Percentiles rank a stretch among this genome's conserved stretches.
Evolutionary conservation across 2,797 vertebrate species (phyloP).

Genomic region (Clarias pachynema): DNA sequence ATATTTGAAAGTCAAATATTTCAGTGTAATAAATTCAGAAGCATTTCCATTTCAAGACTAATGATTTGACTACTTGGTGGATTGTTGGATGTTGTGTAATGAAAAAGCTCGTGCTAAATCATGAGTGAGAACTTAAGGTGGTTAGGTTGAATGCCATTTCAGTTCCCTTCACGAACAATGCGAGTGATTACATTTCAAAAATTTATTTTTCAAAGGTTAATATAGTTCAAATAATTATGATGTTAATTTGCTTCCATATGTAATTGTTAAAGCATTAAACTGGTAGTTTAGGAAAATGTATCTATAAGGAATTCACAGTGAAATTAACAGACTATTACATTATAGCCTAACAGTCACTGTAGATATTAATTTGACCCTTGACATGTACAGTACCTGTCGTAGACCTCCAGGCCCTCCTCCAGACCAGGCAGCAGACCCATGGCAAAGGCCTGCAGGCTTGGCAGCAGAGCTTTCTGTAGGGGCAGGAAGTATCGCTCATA

Average conservation of each 20-base stretch:
- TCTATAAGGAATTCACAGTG: too few species aligned
- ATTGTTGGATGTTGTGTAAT: not conserved
- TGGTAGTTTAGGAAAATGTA: not conserved
- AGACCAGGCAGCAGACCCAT: slow-evolving; percentile 92
- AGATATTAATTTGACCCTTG: not conserved
- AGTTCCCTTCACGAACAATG: slow-evolving; percentile 12
- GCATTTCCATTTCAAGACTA: too few species aligned
- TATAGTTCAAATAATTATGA: too few species aligned
- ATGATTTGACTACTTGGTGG: not conserved
- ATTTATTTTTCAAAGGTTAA: too few species aligned
- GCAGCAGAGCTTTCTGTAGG: slow-evolving; percentile 89
- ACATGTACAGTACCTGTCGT: slow-evolving; percentile 91
- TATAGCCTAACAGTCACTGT: too few species aligned
- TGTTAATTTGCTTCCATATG: not conserved
- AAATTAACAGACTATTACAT: not conserved
- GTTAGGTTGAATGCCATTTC: not conserved
- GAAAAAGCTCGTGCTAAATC: not conserved
- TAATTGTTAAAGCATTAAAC: too few species aligned
- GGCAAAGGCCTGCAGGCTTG: slow-evolving; percentile 94
- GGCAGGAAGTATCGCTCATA: slow-evolving; percentile 98
- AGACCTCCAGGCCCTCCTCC: slow-evolving; percentile 94
- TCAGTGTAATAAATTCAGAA: too few species aligned
- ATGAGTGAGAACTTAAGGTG: not conserved
- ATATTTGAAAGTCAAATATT: too few species aligned
- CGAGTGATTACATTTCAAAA: too few species aligned